Conservation (phyloP, 2,888 invertebrate genomes). For the Ceraclea dissimilis region DNA sequence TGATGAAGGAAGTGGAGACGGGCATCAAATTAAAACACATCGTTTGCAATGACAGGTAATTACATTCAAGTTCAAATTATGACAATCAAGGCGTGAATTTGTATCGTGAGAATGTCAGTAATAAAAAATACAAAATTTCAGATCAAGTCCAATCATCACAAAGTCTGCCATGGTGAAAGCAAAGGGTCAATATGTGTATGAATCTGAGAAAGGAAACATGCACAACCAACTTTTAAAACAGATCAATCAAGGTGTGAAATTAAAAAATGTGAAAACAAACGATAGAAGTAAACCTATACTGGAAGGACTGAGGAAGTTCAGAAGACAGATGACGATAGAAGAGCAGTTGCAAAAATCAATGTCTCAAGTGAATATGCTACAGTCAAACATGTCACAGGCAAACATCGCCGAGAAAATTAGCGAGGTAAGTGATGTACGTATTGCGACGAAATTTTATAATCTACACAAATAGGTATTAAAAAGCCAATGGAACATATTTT, state of each 20-base stretch:
- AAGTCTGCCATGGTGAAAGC: constrained; percentile 57
- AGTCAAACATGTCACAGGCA: constrained; percentile 29
- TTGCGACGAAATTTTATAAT: too few relatives aligned
- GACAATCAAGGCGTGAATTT: not conserved
- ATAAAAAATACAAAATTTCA: constrained; percentile 27
- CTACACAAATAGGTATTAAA: too few relatives aligned
- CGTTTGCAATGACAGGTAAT: constrained; percentile 72
- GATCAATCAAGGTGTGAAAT: constrained; percentile 68
- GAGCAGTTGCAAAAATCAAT: constrained; percentile 81
- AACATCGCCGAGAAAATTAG: not conserved
- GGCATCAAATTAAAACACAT: constrained; percentile 74
- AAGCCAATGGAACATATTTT: too few relatives aligned
- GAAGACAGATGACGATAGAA: constrained; percentile 84
- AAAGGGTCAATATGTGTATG: constrained; percentile 76
- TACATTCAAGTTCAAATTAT: not conserved
- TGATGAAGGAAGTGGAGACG: constrained; percentile 87
- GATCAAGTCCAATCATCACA: constrained; percentile 55
- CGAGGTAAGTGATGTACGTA: constrained; percentile 3
- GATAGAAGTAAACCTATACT: constrained; percentile 81
- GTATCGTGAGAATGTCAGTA: not conserved
- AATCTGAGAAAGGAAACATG: constrained; percentile 74
- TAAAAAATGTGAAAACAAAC: constrained; percentile 72
- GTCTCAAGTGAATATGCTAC: constrained; percentile 51
- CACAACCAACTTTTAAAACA: constrained; percentile 75
- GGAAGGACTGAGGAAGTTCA: constrained; percentile 77